phyloP scores from a whole-genome alignment of 2,888 invertebrate species.

The Marronus borbonicus region DNA sequence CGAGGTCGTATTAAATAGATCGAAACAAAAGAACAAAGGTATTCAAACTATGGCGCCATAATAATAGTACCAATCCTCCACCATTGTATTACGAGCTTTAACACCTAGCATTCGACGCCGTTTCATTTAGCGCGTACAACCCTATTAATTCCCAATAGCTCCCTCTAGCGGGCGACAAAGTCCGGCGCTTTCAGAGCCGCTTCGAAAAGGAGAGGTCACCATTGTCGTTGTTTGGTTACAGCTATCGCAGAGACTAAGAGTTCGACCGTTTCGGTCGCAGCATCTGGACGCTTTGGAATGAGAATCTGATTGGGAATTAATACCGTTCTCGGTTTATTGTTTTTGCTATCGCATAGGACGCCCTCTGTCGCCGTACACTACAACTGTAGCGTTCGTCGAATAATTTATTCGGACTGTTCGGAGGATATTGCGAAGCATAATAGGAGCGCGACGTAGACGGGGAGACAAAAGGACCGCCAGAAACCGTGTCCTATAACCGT shows the following conservation, averaged over 20 bases:
- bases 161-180: too few relatives aligned
- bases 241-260: too few relatives aligned
- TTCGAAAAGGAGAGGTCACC: background rate
- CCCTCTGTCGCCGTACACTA: too few relatives aligned
- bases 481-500: background rate
- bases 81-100: too few relatives aligned
- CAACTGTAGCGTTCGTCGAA: background rate
- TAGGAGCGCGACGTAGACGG: background rate
- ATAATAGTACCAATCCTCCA: too few relatives aligned
- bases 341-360: background rate
- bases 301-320: background rate
- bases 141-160: too few relatives aligned
- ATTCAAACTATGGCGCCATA: too few relatives aligned
- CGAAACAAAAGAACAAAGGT: too few relatives aligned
- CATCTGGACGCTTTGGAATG: background rate
- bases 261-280: background rate
- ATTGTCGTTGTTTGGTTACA: background rate
- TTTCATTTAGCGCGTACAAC: too few relatives aligned
- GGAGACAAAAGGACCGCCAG: background rate
- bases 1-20: too few relatives aligned
- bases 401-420: slow-evolving; percentile 9
- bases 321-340: slow-evolving; percentile 1
- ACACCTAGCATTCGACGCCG: too few relatives aligned
- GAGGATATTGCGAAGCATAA: slow-evolving; percentile 3
- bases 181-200: too few relatives aligned